phyloP scores from a whole-genome alignment of 2,113 vertebrate species.

The Eidolon helvum region DNA sequence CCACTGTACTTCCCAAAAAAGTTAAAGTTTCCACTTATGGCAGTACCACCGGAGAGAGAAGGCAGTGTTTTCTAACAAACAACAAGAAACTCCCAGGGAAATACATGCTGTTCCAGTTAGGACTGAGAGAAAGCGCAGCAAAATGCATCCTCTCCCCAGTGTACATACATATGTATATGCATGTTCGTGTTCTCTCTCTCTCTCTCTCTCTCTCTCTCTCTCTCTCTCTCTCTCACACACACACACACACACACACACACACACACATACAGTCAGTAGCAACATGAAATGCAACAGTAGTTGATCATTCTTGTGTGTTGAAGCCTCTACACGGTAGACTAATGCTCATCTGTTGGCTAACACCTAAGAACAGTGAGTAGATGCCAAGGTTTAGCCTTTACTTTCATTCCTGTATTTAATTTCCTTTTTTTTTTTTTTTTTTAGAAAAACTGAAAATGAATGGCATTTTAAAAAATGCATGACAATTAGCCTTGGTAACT shows the following conservation, averaged over 20 bases:
- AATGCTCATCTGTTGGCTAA: background rate
- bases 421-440: background rate
- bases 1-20: background rate
- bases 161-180: too few relatives aligned
- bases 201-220: too few relatives aligned
- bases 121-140: background rate
- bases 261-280: background rate
- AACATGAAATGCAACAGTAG: too few relatives aligned
- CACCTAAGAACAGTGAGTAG: background rate
- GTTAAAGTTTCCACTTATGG: background rate
- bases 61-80: slow-evolving; percentile 27
- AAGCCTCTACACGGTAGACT: background rate
- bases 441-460: background rate
- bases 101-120: background rate
- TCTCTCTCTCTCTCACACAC: too few relatives aligned
- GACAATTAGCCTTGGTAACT: background rate
- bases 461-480: background rate
- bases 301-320: background rate
- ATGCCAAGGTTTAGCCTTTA: background rate
- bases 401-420: background rate
- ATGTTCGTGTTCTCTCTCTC: too few relatives aligned
- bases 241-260: too few relatives aligned
- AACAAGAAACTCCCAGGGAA: slow-evolving; percentile 7
- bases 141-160: too few relatives aligned
- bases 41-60: background rate